Conservation (phyloP, 2,113 vertebrate species). For the Acinonyx jubatus region DNA sequence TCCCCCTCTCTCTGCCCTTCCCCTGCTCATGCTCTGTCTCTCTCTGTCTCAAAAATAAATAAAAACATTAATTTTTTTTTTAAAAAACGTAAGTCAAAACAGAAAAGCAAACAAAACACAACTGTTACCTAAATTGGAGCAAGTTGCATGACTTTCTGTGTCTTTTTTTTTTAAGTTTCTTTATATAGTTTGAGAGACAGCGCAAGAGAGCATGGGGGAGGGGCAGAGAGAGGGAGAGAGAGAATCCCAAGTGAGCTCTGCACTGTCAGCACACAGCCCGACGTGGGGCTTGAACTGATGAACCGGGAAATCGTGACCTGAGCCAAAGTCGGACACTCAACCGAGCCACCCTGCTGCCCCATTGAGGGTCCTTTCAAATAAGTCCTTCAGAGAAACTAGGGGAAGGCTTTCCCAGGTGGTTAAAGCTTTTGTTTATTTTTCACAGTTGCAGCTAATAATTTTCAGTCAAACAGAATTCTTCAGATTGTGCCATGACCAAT, state of each 20-base stretch:
- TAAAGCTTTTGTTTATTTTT: background rate
- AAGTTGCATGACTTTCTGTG: background rate
- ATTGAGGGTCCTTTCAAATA: background rate
- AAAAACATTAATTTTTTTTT: fast-evolving
- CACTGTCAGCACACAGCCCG: too few species aligned
- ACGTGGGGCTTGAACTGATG: too few species aligned
- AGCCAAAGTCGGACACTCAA: too few species aligned
- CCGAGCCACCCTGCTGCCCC: too few species aligned
- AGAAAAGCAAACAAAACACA: background rate
- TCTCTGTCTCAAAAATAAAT: too few species aligned
- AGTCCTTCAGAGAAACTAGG: background rate
- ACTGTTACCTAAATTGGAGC: background rate
- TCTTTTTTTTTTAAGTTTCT: background rate
- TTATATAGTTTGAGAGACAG: too few species aligned
- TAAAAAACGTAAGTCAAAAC: background rate
- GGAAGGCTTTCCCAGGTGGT: background rate
- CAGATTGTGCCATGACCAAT: background rate
- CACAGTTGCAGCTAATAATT: background rate
- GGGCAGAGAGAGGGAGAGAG: too few species aligned
- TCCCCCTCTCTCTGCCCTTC: too few species aligned
- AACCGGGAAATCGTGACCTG: too few species aligned
- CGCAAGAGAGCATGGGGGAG: too few species aligned
- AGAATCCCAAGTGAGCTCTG: too few species aligned
- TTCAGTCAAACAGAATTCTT: background rate
- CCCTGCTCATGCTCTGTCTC: too few species aligned